These are phyloP conservation scores for Uropetala carovei DNA, from an alignment of 2,888 invertebrate species.

Conservation along the genomic window DNA sequence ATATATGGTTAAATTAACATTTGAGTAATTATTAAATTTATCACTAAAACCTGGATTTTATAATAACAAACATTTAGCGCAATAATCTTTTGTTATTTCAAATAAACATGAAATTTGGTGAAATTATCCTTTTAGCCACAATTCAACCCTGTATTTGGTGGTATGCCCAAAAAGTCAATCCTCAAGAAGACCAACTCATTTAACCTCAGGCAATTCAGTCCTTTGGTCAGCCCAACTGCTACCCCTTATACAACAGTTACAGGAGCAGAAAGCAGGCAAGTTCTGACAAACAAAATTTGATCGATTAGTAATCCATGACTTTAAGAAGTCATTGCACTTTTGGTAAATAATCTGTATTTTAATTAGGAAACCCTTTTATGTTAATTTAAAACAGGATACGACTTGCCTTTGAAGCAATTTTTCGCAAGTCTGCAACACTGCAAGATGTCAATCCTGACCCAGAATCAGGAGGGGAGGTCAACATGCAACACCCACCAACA, in stretches of 20 bases:
- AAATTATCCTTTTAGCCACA: slow-evolving; percentile 72
- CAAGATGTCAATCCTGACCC: slow-evolving; percentile 88
- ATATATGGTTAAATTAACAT: no score
- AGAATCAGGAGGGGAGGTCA: slow-evolving; percentile 71
- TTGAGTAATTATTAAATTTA: no score
- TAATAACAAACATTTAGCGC: background rate
- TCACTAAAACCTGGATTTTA: no score
- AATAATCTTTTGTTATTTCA: background rate
- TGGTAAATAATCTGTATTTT: slow-evolving; percentile 28
- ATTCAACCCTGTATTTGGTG: slow-evolving; percentile 76
- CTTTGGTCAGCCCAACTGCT: slow-evolving; percentile 74
- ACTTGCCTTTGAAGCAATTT: slow-evolving; percentile 93
- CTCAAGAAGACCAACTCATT: slow-evolving; percentile 96
- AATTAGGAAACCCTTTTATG: slow-evolving; percentile 65
- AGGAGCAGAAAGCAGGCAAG: slow-evolving; percentile 87
- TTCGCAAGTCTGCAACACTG: slow-evolving; percentile 89
- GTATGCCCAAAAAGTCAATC: slow-evolving; percentile 88
- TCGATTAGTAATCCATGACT: background rate
- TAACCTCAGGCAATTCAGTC: slow-evolving; percentile 82
- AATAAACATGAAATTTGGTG: background rate
- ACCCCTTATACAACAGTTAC: slow-evolving; percentile 88
- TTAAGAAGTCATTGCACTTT: slow-evolving; percentile 66
- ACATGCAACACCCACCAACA: background rate
- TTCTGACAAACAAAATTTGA: background rate
- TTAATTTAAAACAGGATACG: slow-evolving; percentile 81